These are phyloP conservation scores for Huso huso DNA, from an alignment of 2,797 vertebrate genomes.

Conservation along the genomic window DNA sequence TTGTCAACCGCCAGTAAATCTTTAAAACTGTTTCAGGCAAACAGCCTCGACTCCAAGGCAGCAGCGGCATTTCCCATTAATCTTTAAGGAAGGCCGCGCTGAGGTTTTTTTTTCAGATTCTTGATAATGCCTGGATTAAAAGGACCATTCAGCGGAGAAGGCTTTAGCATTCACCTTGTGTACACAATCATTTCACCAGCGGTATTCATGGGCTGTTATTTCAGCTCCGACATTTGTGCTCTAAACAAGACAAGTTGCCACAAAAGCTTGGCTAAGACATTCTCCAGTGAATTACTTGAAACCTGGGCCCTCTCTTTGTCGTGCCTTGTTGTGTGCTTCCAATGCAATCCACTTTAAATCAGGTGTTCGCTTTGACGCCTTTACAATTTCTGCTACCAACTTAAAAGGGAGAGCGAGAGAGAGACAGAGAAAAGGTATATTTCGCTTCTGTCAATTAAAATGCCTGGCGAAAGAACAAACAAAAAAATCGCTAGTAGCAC, in stretches of 20 bases:
- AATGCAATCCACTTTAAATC: constrained; percentile 7
- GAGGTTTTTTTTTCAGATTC: constrained; percentile 51
- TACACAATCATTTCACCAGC: constrained; percentile 58
- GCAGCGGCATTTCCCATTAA: constrained; percentile 57
- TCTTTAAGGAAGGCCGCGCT: constrained; percentile 54
- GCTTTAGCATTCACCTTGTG: constrained; percentile 66
- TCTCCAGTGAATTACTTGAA: constrained; percentile 52
- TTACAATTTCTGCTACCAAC: constrained; percentile 14
- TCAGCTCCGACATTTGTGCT: constrained; percentile 51
- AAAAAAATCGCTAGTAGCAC: not conserved
- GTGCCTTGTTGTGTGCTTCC: constrained; percentile 47
- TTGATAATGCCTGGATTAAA: constrained; percentile 63
- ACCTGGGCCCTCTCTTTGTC: constrained; percentile 45
- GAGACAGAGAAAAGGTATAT: not conserved
- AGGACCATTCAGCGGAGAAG: constrained; percentile 57
- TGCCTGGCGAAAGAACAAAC: constrained; percentile 21
- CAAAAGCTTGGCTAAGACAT: constrained; percentile 55
- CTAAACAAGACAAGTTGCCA: constrained; percentile 53
- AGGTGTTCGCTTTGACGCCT: constrained; percentile 11
- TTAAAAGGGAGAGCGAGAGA: constrained; percentile 1
- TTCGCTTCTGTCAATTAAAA: constrained; percentile 14
- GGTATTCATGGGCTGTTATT: constrained; percentile 58
- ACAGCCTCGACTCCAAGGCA: constrained; percentile 36
- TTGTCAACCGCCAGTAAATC: constrained; percentile 63
- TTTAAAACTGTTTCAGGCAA: constrained; percentile 56